phyloP scores from a whole-genome alignment of 2,797 vertebrate genomes.

The Coendou prehensilis region DNA sequence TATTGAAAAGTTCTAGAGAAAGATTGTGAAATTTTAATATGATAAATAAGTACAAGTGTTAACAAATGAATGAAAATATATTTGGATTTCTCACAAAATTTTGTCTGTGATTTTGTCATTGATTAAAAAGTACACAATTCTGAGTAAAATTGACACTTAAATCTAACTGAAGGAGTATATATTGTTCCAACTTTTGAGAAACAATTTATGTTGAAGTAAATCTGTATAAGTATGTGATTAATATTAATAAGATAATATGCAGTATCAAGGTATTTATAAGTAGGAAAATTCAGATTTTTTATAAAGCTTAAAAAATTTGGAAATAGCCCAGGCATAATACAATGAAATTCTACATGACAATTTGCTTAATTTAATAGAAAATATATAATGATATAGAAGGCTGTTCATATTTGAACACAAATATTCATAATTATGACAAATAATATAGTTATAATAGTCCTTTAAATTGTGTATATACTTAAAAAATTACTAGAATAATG shows the following conservation, averaged over 20 bases:
- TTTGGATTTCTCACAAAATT: background rate
- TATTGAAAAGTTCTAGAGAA: background rate
- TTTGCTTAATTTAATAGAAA: background rate
- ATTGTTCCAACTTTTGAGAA: background rate
- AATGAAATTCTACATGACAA: background rate
- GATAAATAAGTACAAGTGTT: background rate
- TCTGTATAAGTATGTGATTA: background rate
- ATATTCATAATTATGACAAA: background rate
- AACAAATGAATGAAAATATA: background rate
- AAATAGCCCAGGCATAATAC: background rate
- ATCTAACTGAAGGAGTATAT: background rate
- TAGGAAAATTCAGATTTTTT: background rate
- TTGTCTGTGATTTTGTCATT: background rate
- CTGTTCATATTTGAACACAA: background rate
- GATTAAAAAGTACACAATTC: background rate
- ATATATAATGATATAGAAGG: background rate
- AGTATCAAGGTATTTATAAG: background rate
- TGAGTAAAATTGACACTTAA: background rate
- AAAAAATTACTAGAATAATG: background rate
- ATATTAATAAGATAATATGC: background rate
- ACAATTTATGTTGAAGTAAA: background rate
- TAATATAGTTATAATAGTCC: background rate
- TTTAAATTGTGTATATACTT: background rate
- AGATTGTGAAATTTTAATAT: background rate
- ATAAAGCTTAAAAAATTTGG: conserved; percentile 19